Percentiles rank a stretch among this genome's conserved stretches.
Evolutionary conservation across 2,113 vertebrate genomes (phyloP).

Genomic region (Onychostruthus taczanowskii): DNA sequence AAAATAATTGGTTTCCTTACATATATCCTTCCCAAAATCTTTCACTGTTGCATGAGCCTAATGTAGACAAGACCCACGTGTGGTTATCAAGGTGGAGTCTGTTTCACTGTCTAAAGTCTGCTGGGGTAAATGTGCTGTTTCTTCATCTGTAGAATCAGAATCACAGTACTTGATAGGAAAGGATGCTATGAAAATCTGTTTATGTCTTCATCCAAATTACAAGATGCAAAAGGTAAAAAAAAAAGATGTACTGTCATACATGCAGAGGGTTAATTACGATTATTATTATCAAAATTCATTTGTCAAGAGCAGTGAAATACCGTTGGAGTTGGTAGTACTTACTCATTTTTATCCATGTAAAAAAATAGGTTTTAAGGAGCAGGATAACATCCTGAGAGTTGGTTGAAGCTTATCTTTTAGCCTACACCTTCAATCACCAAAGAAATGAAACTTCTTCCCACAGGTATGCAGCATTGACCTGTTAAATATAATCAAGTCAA

Average conservation of each 20-base stretch:
- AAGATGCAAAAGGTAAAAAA: not conserved
- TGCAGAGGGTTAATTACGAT: not conserved
- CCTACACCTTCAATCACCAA: not conserved
- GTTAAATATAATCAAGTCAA: not conserved
- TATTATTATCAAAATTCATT: not conserved
- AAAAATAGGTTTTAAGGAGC: not conserved
- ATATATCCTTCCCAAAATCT: not conserved
- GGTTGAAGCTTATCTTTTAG: not conserved
- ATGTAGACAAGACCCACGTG: not conserved
- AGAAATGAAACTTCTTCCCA: not conserved
- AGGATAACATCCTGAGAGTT: not conserved
- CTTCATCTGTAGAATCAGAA: not conserved
- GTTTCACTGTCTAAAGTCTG: not conserved
- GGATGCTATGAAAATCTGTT: not conserved
- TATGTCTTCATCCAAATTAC: not conserved
- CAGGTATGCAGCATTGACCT: not conserved
- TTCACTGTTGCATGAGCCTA: not conserved
- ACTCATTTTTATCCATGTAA: not conserved
- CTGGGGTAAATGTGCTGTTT: not conserved
- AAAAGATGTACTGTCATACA: not conserved
- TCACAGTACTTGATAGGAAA: not conserved
- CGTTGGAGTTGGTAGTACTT: not conserved
- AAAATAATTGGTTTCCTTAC: not conserved
- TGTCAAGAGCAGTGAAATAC: not conserved
- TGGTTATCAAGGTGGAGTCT: not conserved